Evolutionary conservation across 2,113 vertebrate genomes (phyloP), one percentile per base, ranked within the genome.

Genomic region (Balaeniceps rex): DNA sequence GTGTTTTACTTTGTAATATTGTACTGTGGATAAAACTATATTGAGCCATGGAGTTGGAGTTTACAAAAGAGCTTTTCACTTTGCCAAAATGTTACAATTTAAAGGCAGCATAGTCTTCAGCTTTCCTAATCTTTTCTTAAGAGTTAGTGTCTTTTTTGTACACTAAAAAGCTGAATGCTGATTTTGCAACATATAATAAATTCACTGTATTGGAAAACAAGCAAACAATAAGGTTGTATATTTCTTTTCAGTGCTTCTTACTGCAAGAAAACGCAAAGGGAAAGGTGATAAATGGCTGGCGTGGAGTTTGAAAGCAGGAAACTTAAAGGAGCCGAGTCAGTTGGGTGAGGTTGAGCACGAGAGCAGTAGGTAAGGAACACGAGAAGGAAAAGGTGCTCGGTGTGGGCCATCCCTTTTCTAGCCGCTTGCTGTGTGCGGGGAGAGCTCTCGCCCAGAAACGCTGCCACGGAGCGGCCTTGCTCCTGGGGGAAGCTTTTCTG

Each of bases 1-100:
- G 94, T 95, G 95, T 97, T 94, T 90, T 95, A 84, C 96, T 96
- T 97, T 96, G 96, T 97, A 95, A 98, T 96, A 96, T 97, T 96
- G 97, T 97, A 97, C 97, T 97, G 97, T 97, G 96, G 97, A 97
- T 94, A 97, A 97, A 97, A 94, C 96, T 83, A 91, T 93, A 96
- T 98, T 98, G 98, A 98, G 98, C 98, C 98, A 97, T 97, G 97
- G 94, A 97, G 96, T 97, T 98, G 97, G 97, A 98, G 98, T 98
- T 98, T 98, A 98, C 98, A 98, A 94, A 97, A 96, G 86, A 94
- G 94, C 96, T 97, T 98, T 98, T 98, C 98, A 98, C 96, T 97
- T 98, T 98, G 98, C 98, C 98, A 98, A 98, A 98, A 97, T 91
- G 96, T 98, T 97, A 97, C 94, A 81, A 83, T 97, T 94, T 93